Evolutionary conservation across 2,797 vertebrate genomes (phyloP).

Genomic region (Halcyon badia): DNA sequence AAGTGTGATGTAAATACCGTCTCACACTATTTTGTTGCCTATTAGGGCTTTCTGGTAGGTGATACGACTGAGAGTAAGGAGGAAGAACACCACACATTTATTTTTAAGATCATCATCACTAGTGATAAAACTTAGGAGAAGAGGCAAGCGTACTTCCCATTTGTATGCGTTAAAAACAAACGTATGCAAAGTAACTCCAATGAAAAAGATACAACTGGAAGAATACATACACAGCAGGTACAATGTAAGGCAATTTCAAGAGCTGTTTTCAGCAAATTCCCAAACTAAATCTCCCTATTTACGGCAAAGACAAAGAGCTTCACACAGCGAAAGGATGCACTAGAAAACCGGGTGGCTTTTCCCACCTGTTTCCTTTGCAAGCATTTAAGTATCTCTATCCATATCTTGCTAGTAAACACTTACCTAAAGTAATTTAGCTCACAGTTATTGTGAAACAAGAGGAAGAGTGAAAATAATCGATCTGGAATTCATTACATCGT

Average conservation of each 20-base stretch:
- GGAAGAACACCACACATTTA: conserved; percentile 53
- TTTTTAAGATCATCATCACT: conserved; percentile 54
- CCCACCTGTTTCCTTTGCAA: background rate
- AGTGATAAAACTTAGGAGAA: background rate
- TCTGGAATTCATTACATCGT: background rate
- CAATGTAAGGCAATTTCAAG: background rate
- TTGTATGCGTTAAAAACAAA: background rate
- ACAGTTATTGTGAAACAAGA: background rate
- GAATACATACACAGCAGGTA: background rate
- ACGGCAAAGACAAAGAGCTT: conserved; percentile 53
- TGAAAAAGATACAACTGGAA: conserved; percentile 7
- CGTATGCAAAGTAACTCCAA: background rate
- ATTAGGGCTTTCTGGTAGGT: conserved; percentile 66
- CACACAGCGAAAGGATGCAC: conserved; percentile 15
- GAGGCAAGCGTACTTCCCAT: background rate
- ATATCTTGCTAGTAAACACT: background rate
- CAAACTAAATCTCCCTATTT: conserved; percentile 44
- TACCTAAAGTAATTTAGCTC: background rate
- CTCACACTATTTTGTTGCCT: conserved; percentile 64
- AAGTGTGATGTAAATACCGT: conserved; percentile 71
- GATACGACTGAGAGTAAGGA: conserved; percentile 52
- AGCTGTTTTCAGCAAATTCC: conserved; percentile 39
- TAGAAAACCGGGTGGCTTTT: background rate
- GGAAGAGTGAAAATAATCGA: background rate
- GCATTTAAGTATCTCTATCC: background rate